Base-by-base conservation (phyloP, 1,140 invertebrate genomes). In the Trypoxylus dichotomus region DNA sequence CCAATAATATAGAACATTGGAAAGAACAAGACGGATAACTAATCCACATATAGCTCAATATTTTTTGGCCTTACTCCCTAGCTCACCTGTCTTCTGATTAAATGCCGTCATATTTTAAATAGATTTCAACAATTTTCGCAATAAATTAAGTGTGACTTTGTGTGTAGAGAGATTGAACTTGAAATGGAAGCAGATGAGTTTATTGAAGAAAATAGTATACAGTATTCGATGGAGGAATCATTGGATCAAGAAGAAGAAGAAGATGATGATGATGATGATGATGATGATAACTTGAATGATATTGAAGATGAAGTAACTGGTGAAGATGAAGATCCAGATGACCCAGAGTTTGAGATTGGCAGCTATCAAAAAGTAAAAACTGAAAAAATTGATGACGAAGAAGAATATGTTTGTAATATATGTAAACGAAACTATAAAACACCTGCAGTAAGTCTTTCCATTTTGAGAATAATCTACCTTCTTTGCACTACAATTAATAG, bases 401-500 rank as follows among this genome's bases (percentile, higher is more conserved):
- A 60, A 15, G 41, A 76, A n/a, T 41, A 76, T 77, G 77, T 80
- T 24, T 86, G 85, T 76, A 79, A 82, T 74, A 80, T 84, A 76
- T 85, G 84, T 80, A 43, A 80, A 5, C 79, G 83, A 68, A 76
- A 37, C 41, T 86, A 84, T 78, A 85, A 82, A 79, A 84, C 83
- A 74, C 25, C 83, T 21, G 79, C 83, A 47, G 85, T 85, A 80
- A 81, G 82, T 82, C 79, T 80, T 47, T 47, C 11, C n/a, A n/a
- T n/a, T n/a, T n/a, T n/a, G n/a, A n/a, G n/a, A n/a, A n/a, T n/a
- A n/a, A n/a, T n/a, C n/a, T n/a, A n/a, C n/a, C n/a, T n/a, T n/a
- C n/a, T n/a, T n/a, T n/a, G n/a, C n/a, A n/a, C n/a, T n/a, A n/a
- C n/a, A n/a, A n/a, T n/a, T n/a, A n/a, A n/a, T n/a, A n/a, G n/a